These are phyloP conservation scores for Anniella stebbinsi DNA, from an alignment of 2,797 vertebrate genomes.

Conservation along the genomic window DNA sequence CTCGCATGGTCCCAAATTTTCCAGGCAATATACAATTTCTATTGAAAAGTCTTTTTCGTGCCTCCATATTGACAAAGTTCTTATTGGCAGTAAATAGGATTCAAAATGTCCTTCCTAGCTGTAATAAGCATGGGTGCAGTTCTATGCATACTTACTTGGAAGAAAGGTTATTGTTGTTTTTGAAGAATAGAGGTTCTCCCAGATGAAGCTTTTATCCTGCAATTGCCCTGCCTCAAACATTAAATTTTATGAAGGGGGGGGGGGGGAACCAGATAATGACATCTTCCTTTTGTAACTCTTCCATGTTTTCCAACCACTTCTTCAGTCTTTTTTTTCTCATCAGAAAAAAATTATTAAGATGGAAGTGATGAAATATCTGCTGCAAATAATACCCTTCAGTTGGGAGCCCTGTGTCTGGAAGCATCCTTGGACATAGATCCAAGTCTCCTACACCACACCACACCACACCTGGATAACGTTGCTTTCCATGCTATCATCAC, in stretches of 20 bases:
- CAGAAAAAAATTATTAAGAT: too few species aligned
- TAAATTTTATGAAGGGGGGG: too few species aligned
- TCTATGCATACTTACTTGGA: not conserved
- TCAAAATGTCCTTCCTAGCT: slow-evolving; percentile 21
- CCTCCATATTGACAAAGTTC: not conserved
- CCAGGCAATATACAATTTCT: not conserved
- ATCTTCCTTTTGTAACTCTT: too few species aligned
- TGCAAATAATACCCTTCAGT: too few species aligned
- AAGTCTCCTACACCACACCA: not conserved
- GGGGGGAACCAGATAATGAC: too few species aligned
- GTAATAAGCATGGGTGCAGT: not conserved
- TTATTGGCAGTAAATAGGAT: slow-evolving; percentile 29
- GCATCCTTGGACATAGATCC: not conserved
- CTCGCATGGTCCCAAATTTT: slow-evolving; percentile 43
- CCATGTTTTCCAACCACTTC: too few species aligned
- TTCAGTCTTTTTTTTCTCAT: too few species aligned
- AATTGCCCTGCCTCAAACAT: too few species aligned
- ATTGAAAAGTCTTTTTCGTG: slow-evolving; percentile 33
- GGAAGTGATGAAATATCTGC: too few species aligned
- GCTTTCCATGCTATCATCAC: not conserved
- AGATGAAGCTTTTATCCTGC: too few species aligned
- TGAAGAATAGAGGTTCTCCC: not conserved
- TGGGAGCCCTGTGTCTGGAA: too few species aligned
- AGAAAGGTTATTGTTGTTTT: not conserved
- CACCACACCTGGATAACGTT: not conserved